Percentiles rank a stretch among this genome's conserved stretches.
These are phyloP conservation scores for Eulemur albifrons DNA, from an alignment of 2,797 vertebrate genomes.

Conservation along the genomic window DNA sequence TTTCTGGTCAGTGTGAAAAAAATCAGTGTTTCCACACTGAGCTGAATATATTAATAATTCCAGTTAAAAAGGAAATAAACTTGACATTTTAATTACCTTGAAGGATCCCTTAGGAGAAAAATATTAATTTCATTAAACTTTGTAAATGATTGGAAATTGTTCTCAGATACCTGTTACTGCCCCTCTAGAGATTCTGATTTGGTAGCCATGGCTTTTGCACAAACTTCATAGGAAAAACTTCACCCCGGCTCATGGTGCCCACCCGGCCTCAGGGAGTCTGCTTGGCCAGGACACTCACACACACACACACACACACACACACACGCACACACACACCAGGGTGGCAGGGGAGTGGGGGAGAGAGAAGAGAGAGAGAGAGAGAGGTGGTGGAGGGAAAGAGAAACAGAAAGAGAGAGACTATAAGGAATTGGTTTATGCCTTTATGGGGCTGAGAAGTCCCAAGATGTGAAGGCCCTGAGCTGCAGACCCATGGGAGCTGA, in stretches of 20 bases:
- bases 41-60: neutral
- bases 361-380: neutral
- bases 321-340: accelerated
- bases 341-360: accelerated
- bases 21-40: neutral
- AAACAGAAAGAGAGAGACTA: neutral
- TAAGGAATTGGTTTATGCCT: neutral
- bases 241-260: neutral
- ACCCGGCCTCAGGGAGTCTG: neutral
- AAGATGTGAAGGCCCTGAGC: neutral
- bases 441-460: neutral
- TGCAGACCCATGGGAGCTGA: neutral
- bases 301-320: accelerated
- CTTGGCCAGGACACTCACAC: neutral
- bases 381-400: too few relatives aligned
- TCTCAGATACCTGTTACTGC: neutral
- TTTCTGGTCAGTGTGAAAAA: constrained; percentile 23
- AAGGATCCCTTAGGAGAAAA: neutral
- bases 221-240: neutral
- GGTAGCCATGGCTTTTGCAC: neutral
- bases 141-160: neutral
- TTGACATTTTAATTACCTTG: neutral
- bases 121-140: neutral
- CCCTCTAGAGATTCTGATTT: neutral
- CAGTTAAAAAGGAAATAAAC: neutral